Conservation (phyloP, 2,888 invertebrate species). For the Nasonia oneida region DNA sequence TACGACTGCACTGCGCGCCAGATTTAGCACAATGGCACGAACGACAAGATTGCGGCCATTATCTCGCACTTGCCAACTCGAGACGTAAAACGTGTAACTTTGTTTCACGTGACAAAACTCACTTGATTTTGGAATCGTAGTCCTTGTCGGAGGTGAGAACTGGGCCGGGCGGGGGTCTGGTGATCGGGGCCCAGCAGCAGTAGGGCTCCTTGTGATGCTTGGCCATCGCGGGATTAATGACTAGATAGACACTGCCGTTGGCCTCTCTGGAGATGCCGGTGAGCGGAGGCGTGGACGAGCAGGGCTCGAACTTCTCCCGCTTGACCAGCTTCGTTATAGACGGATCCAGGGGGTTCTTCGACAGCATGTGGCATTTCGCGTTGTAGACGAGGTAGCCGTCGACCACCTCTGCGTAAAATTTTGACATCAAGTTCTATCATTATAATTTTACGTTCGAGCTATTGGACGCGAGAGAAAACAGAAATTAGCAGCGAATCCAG, state of each 20-base stretch:
- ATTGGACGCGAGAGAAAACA: too few species aligned
- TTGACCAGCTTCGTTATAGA: constrained; percentile 82
- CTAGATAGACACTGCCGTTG: constrained; percentile 70
- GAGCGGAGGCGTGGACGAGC: constrained; percentile 76
- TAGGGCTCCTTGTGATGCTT: constrained; percentile 79
- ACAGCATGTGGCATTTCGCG: constrained; percentile 83
- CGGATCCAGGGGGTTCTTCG: constrained; percentile 81
- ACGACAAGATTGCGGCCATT: constrained; percentile 58
- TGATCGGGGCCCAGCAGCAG: constrained; percentile 85
- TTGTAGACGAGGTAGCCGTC: constrained; percentile 82
- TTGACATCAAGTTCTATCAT: background rate
- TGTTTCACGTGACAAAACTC: constrained; percentile 56
- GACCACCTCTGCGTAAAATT: constrained; percentile 58
- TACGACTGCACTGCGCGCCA: background rate
- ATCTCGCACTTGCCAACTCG: constrained; percentile 27
- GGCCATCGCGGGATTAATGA: constrained; percentile 70
- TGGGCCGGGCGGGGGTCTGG: constrained; percentile 78
- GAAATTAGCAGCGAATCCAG: too few species aligned
- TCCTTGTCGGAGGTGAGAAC: constrained; percentile 71
- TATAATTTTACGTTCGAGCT: too few species aligned
- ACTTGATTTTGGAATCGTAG: constrained; percentile 74
- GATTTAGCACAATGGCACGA: constrained; percentile 53
- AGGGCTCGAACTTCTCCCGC: constrained; percentile 81
- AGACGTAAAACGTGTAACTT: background rate
- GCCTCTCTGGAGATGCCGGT: constrained; percentile 68